phyloP scores from a whole-genome alignment of 2,888 invertebrate species.

The Therioaphis trifolii region DNA sequence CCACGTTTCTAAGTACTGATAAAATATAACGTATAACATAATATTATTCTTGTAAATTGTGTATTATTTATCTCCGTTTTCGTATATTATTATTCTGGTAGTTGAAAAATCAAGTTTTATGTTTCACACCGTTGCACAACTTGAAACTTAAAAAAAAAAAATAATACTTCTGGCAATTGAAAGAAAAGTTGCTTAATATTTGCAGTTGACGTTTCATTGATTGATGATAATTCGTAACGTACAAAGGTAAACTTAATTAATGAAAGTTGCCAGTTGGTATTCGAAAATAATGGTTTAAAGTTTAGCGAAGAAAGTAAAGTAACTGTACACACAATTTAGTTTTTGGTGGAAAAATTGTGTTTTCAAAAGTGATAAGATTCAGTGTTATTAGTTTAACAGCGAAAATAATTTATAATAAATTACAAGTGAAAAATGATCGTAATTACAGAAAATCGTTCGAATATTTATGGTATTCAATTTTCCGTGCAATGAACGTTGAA shows the following conservation, averaged over 20 bases:
- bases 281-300: conserved; percentile 57
- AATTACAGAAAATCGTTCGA: neutral
- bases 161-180: conserved; percentile 36
- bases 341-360: conserved; percentile 12
- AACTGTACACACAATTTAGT: conserved; percentile 34
- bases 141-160: conserved; percentile 15
- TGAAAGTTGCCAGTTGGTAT: conserved; percentile 46
- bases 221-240: conserved; percentile 54
- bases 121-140: neutral
- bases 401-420: conserved; percentile 5
- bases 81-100: neutral
- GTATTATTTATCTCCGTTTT: neutral
- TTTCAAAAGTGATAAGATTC: neutral
- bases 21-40: too few species aligned
- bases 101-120: neutral
- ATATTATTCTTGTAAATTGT: too few species aligned
- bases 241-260: conserved; percentile 50
- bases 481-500: too few species aligned
- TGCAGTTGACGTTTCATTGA: conserved; percentile 58
- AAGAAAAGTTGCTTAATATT: conserved; percentile 51
- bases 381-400: neutral
- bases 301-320: conserved; percentile 48
- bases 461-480: too few species aligned
- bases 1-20: too few species aligned
- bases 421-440: neutral